phyloP scores from a whole-genome alignment of 1,140 invertebrate genomes.

The Colletes latitarsis region DNA sequence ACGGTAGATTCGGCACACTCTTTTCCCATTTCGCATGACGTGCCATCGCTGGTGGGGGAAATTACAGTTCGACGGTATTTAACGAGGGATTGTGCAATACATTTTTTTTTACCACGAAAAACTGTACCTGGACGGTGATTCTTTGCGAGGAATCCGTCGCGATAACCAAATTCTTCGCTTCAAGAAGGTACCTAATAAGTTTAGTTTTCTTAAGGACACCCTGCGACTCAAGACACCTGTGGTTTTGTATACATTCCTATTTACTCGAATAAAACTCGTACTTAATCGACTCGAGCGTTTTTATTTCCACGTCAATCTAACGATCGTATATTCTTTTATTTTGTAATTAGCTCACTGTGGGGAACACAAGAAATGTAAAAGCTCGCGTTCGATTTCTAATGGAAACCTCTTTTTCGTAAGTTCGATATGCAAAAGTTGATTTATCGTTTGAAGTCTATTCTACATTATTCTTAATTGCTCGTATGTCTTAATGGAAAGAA shows the following conservation, averaged over 20 bases:
- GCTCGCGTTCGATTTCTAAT: too few relatives aligned
- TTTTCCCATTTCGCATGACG: too few relatives aligned
- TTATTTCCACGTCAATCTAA: too few relatives aligned
- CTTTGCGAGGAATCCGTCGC: conserved; percentile 6
- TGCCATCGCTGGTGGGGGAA: too few relatives aligned
- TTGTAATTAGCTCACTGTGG: too few relatives aligned
- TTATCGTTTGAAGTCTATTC: too few relatives aligned
- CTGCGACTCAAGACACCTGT: conserved; percentile 15
- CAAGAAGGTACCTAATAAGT: conserved; percentile 77
- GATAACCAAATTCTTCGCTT: conserved; percentile 73
- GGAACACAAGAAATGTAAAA: too few relatives aligned
- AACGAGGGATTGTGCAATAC: conserved; percentile 61
- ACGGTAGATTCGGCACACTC: too few relatives aligned
- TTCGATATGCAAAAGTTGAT: too few relatives aligned
- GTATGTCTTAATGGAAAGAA: too few relatives aligned
- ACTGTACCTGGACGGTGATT: conserved; percentile 39
- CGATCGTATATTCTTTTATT: not conserved
- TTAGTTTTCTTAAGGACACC: conserved; percentile 45
- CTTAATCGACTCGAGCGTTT: not conserved
- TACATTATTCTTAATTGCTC: too few relatives aligned
- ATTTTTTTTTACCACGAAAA: conserved; percentile 24
- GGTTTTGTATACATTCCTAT: conserved; percentile 36
- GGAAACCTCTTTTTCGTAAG: not conserved
- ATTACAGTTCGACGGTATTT: conserved; percentile 47
- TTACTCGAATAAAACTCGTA: conserved; percentile 21